Base-by-base conservation (phyloP, 2,797 vertebrate species). In the Morelia viridis region DNA sequence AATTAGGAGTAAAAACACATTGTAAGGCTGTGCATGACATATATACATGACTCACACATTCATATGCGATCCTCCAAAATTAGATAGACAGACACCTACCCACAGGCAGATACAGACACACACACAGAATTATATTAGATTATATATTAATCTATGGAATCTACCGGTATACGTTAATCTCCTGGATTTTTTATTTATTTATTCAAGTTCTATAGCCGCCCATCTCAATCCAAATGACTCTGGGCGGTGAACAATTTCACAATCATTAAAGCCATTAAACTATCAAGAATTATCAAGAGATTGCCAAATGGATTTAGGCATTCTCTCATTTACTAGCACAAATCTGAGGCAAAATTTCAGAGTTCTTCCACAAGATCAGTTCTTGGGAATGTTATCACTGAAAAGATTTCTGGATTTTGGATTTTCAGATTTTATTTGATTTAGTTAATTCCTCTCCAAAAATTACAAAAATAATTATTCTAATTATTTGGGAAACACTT, bases 1-100 rank as follows among this genome's bases (percentile, higher is more conserved):
- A 87, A 58, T 22, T 35, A 93, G 35, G 53, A 64, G 60, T 76
- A 93, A 85, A 96, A 90, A 57, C n/a, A 71, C 53, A 57, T 46
- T 80, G 41, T 19, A 35, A 71, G 68, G 19, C 2, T 35, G 35
- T 80, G 35, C 24, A 24, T 35, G 4, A 24, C 19, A 46, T 80
- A 80, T 5, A 19, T 80, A 9, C 46, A 46, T 80, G 46, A 10
- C 22, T 24, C 24, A 80, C 8, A 41, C 71, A 46, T 80, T 80
- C 35, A 22, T 1, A 11, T 80, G 76, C 24, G 41, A 46, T 80
- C 22, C 41, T 80, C 22, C 41, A 80, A 46, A 80, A 1, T 35
- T 35, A 35, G 2, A 35, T 71, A 31, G 31, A 35, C 17, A n/a
- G 13, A 53, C 50, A 53, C 50, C 41, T 62, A 17, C 24, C 3